A percentile compares a stretch with the other conserved stretches of the same genome.
Conservation (phyloP, 2,113 vertebrate species). For the Mandrillus leucophaeus region DNA sequence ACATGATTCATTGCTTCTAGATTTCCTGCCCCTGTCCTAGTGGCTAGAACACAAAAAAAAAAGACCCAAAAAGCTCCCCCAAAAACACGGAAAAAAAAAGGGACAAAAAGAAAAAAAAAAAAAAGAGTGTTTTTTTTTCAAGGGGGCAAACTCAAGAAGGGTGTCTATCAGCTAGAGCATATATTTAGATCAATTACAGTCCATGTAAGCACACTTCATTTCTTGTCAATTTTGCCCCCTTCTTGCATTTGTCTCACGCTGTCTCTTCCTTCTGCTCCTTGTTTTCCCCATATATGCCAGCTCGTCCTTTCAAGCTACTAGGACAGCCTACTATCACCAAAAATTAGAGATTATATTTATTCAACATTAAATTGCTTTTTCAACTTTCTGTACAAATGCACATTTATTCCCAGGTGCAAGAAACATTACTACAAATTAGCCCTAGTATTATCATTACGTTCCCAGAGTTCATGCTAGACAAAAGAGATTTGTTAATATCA, state of each 20-base stretch:
- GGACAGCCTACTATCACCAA: not conserved
- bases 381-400: conserved; percentile 15
- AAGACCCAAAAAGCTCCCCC: too few relatives aligned
- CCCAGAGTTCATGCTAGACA: not conserved
- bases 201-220: not conserved
- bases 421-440: not conserved
- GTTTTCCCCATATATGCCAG: not conserved
- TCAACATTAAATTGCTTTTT: conserved; percentile 10
- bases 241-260: not conserved
- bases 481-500: conserved; percentile 1
- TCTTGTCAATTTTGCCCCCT: not conserved
- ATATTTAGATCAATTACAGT: not conserved
- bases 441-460: not conserved
- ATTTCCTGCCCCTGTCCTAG: not conserved
- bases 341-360: not conserved
- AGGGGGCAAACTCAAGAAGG: too few relatives aligned
- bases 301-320: not conserved
- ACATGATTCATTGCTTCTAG: not conserved
- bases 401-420: conserved; percentile 5
- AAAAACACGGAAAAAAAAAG: too few relatives aligned
- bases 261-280: not conserved
- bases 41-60: not conserved
- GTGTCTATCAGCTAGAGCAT: not conserved
- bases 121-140: not conserved
- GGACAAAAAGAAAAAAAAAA: too few relatives aligned